Evolutionary conservation across 2,113 vertebrate species (phyloP).

Genomic region (Etheostoma spectabile): DNA sequence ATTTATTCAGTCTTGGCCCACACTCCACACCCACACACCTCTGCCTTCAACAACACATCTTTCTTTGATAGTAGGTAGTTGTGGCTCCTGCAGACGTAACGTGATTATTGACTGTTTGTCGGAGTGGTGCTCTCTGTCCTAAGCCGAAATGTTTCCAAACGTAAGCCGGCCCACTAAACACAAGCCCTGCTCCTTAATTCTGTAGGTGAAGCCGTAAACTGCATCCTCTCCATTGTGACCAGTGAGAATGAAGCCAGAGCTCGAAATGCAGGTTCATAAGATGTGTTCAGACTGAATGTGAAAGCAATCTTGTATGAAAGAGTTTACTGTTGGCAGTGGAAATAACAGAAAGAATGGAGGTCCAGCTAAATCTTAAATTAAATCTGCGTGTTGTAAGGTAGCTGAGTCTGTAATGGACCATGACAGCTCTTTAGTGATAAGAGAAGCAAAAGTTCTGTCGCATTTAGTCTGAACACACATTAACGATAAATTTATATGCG

Average conservation of each 20-base stretch:
- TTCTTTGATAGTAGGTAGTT: constrained; percentile 66
- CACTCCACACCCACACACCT: constrained; percentile 33
- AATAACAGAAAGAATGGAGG: not conserved
- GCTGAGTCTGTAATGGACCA: not conserved
- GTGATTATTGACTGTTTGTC: constrained; percentile 59
- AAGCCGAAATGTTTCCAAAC: constrained; percentile 42
- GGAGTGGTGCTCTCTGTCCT: constrained; percentile 60
- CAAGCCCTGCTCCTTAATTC: constrained; percentile 41
- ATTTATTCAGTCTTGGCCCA: constrained; percentile 47
- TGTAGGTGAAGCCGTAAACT: constrained; percentile 43
- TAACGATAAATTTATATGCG: constrained; percentile 14
- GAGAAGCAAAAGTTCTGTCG: not conserved
- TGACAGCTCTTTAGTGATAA: not conserved
- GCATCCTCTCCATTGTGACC: constrained; percentile 33
- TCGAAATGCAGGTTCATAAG: constrained; percentile 1
- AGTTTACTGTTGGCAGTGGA: not conserved
- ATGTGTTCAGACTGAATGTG: constrained; percentile 35
- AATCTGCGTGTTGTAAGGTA: not conserved
- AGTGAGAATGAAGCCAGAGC: constrained; percentile 26
- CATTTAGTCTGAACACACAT: constrained; percentile 38
- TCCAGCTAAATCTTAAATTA: not conserved
- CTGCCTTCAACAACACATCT: constrained; percentile 64
- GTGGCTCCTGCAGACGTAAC: constrained; percentile 66
- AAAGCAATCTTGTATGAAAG: not conserved
- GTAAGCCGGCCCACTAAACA: constrained; percentile 50